Conservation (phyloP, 2,888 invertebrate genomes). For the Lapara coniferarum region DNA sequence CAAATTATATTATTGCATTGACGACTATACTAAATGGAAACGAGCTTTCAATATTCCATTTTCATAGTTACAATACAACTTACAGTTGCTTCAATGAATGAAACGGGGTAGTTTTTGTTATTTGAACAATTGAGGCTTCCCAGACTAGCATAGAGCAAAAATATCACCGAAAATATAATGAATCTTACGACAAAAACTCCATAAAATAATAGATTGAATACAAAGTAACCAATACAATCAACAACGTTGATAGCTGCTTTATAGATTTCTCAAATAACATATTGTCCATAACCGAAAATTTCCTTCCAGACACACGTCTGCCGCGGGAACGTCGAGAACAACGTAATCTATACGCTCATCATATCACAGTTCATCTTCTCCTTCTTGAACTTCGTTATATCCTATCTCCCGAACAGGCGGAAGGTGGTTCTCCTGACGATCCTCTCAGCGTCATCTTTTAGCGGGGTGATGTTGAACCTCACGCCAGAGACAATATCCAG, state of each 20-base stretch:
- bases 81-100: too few relatives aligned
- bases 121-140: too few relatives aligned
- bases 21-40: too few relatives aligned
- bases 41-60: too few relatives aligned
- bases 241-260: not conserved
- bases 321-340: conserved; percentile 79
- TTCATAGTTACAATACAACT: too few relatives aligned
- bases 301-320: conserved; percentile 73
- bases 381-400: conserved; percentile 82
- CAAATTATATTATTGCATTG: too few relatives aligned
- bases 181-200: too few relatives aligned
- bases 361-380: conserved; percentile 85
- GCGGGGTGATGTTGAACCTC: conserved; percentile 71
- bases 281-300: not conserved
- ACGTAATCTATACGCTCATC: conserved; percentile 86
- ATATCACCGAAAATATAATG: too few relatives aligned
- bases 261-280: not conserved
- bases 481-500: conserved; percentile 74
- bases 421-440: conserved; percentile 76
- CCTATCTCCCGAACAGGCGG: conserved; percentile 81
- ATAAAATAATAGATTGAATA: too few relatives aligned
- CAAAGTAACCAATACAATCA: too few relatives aligned
- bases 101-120: too few relatives aligned
- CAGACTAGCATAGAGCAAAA: too few relatives aligned
- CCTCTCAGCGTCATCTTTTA: conserved; percentile 79